Percentiles rank a stretch among this genome's conserved stretches.
Evolutionary conservation across 2,888 invertebrate genomes (phyloP).

Genomic region (Zygaena filipendulae): DNA sequence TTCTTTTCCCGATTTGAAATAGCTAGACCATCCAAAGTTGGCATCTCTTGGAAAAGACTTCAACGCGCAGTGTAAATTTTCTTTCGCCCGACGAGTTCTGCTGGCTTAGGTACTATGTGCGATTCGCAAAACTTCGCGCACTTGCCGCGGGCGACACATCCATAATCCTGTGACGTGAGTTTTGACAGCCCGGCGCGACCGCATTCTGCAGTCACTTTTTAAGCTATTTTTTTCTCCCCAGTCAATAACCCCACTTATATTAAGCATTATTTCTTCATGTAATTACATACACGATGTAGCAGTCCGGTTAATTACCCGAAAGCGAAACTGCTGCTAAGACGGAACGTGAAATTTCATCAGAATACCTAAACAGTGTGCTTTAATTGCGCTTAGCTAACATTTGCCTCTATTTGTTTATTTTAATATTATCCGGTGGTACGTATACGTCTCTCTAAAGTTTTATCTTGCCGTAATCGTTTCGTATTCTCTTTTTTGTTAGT

Average conservation of each 20-base stretch:
- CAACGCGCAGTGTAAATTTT: too few relatives aligned
- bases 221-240: constrained; percentile 27
- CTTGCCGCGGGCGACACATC: constrained; percentile 49
- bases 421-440: too few relatives aligned
- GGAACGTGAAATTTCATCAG: constrained; percentile 30
- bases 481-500: too few relatives aligned
- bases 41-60: too few relatives aligned
- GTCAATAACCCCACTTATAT: constrained; percentile 44
- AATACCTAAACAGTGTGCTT: constrained; percentile 39
- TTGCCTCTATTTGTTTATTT: constrained; percentile 28
- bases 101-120: too few relatives aligned
- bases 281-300: constrained; percentile 43
- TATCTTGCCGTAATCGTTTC: too few relatives aligned
- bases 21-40: too few relatives aligned
- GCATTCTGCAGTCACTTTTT: constrained; percentile 41
- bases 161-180: constrained; percentile 61
- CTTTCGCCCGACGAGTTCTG: too few relatives aligned
- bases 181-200: constrained; percentile 46
- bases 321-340: constrained; percentile 45
- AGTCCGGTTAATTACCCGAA: constrained; percentile 57
- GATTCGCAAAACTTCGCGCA: too few relatives aligned
- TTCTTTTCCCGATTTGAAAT: too few relatives aligned
- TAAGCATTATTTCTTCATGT: constrained; percentile 50
- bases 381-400: constrained; percentile 44
- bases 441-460: constrained; percentile 60